Conservation (phyloP, 2,797 vertebrate species). For the Salmo trutta region DNA sequence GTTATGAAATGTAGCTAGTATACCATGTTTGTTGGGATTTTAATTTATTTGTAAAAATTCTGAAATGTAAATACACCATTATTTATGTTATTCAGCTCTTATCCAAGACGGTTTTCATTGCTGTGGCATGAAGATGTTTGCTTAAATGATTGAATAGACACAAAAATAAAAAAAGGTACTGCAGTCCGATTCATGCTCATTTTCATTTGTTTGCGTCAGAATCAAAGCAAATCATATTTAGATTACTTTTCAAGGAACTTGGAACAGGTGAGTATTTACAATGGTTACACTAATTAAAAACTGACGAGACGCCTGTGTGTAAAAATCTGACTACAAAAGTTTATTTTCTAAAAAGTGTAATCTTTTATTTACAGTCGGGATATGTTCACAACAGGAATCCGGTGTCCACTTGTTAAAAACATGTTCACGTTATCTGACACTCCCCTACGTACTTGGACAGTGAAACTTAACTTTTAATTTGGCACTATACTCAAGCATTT, state of each 20-base stretch:
- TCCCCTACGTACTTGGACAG: no score
- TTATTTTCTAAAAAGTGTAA: constrained; percentile 26
- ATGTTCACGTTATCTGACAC: neutral
- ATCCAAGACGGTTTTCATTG: neutral
- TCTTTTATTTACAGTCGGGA: constrained; percentile 46
- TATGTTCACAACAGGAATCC: constrained; percentile 27
- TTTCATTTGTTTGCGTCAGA: neutral
- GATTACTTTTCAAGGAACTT: neutral
- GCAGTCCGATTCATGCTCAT: neutral
- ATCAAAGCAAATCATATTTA: neutral
- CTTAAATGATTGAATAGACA: neutral
- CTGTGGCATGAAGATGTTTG: neutral
- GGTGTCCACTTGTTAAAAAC: constrained; percentile 20
- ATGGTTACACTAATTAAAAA: neutral
- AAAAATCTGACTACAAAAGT: neutral
- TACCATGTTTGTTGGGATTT: neutral
- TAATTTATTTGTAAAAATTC: neutral
- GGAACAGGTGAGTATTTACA: neutral
- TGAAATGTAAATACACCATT: neutral
- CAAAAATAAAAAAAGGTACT: neutral
- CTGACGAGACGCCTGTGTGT: neutral
- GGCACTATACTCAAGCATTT: no score
- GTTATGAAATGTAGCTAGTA: neutral
- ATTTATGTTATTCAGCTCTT: neutral
- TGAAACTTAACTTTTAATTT: no score